Evolutionary conservation across 2,797 vertebrate genomes (phyloP).

Genomic region (Acanthiza pusilla): DNA sequence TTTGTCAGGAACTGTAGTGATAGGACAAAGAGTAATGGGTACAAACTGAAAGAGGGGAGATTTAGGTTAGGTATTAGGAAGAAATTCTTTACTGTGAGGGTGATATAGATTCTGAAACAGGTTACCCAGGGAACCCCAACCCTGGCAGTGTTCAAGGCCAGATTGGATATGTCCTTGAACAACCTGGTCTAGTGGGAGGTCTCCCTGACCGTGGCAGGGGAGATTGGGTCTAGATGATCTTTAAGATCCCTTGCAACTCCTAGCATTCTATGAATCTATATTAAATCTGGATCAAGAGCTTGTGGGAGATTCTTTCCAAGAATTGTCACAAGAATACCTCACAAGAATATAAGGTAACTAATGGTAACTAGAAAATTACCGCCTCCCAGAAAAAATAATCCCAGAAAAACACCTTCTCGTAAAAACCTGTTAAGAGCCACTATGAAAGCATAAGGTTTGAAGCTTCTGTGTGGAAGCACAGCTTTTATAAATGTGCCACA

Average conservation of each 20-base stretch:
- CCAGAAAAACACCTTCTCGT: neutral
- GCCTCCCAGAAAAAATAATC: neutral
- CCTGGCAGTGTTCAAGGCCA: neutral
- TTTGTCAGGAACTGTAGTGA: neutral
- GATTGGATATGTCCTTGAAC: neutral
- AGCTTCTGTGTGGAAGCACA: neutral
- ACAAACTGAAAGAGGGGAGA: neutral
- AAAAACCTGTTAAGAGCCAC: neutral
- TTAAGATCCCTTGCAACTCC: neutral
- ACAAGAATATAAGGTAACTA: neutral
- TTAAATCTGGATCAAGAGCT: neutral
- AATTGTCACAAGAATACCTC: neutral
- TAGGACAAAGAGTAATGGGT: neutral
- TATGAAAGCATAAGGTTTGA: neutral
- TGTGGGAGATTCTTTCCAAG: neutral
- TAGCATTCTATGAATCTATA: neutral
- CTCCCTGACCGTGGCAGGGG: too few species aligned
- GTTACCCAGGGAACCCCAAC: fast-evolving
- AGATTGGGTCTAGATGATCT: neutral
- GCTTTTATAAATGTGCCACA: neutral
- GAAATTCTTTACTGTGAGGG: neutral
- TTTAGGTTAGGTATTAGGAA: neutral
- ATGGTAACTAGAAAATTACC: neutral
- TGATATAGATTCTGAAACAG: neutral
- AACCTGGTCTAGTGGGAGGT: neutral